These are phyloP conservation scores for Syncerus caffer DNA, from an alignment of 2,797 vertebrate genomes.

Conservation along the genomic window DNA sequence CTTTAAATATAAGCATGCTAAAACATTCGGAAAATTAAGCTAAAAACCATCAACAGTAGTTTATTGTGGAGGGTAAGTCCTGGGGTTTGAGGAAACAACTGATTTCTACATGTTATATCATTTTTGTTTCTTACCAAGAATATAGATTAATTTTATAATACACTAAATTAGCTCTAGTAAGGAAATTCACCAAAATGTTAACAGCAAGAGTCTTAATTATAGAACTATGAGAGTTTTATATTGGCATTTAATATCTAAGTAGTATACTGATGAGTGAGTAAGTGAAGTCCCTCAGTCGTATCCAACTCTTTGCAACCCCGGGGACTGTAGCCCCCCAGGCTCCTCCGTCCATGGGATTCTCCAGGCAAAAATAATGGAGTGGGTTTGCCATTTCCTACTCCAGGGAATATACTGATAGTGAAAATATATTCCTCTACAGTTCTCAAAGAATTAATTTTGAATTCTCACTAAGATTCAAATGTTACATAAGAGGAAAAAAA, in stretches of 20 bases:
- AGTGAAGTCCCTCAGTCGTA: too few species aligned
- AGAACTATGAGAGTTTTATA: not conserved
- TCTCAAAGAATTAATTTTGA: constrained; percentile 14
- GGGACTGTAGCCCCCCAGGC: too few species aligned
- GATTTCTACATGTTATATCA: not conserved
- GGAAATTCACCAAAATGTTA: constrained; percentile 35
- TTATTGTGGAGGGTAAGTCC: not conserved
- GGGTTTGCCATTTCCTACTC: too few species aligned
- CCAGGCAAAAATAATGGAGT: too few species aligned
- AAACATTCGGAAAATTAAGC: not conserved
- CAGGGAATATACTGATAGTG: not conserved
- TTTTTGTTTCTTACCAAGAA: constrained; percentile 6
- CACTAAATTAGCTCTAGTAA: not conserved
- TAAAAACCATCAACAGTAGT: not conserved
- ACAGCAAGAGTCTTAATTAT: not conserved
- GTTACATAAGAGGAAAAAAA: constrained; percentile 5
- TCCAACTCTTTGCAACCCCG: too few species aligned
- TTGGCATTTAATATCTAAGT: constrained; percentile 35
- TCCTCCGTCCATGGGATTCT: too few species aligned
- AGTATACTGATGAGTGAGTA: not conserved
- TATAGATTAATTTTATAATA: not conserved
- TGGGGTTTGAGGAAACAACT: not conserved
- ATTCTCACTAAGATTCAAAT: constrained; percentile 25
- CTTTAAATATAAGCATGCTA: constrained; percentile 33
- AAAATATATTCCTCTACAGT: not conserved